Percentiles rank a stretch among this genome's conserved stretches.
These are phyloP conservation scores for Xestoiulus laeticollis DNA, from an alignment of 2,888 invertebrate genomes.

Conservation along the genomic window DNA sequence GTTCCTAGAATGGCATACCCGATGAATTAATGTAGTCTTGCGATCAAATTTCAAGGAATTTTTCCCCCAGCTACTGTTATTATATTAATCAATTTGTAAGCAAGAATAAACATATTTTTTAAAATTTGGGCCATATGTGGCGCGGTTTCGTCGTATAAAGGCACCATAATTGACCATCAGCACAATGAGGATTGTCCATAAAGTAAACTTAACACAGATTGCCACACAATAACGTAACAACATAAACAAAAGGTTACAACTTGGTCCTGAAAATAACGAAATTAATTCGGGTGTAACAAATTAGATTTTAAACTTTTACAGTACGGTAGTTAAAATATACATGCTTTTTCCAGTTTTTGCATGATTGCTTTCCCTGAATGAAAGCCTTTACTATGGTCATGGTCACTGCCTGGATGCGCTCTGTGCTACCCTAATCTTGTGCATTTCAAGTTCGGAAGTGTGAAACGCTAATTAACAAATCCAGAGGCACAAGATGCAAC, in stretches of 20 bases:
- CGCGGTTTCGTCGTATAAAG: too few species aligned
- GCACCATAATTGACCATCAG: too few species aligned
- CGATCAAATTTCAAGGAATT: too few species aligned
- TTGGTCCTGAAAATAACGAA: background rate
- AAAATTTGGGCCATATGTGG: too few species aligned
- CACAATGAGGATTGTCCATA: too few species aligned
- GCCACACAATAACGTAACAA: too few species aligned
- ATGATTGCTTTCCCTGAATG: background rate
- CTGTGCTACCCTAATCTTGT: background rate
- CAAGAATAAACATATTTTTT: too few species aligned
- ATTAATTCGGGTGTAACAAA: background rate
- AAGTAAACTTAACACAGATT: too few species aligned
- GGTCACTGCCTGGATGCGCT: conserved; percentile 1
- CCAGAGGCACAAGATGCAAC: background rate
- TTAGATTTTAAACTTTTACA: background rate
- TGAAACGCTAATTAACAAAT: background rate
- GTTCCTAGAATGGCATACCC: too few species aligned
- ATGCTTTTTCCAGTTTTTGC: background rate
- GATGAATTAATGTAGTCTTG: too few species aligned
- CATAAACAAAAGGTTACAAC: background rate
- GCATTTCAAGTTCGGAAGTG: background rate
- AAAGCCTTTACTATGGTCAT: background rate
- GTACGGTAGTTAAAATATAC: background rate
- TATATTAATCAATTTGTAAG: too few species aligned
- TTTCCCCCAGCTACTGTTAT: too few species aligned